A percentile compares a stretch with the other conserved stretches of the same genome.
phyloP scores from a whole-genome alignment of 2,113 vertebrate species.

The Pundamilia nyererei region DNA sequence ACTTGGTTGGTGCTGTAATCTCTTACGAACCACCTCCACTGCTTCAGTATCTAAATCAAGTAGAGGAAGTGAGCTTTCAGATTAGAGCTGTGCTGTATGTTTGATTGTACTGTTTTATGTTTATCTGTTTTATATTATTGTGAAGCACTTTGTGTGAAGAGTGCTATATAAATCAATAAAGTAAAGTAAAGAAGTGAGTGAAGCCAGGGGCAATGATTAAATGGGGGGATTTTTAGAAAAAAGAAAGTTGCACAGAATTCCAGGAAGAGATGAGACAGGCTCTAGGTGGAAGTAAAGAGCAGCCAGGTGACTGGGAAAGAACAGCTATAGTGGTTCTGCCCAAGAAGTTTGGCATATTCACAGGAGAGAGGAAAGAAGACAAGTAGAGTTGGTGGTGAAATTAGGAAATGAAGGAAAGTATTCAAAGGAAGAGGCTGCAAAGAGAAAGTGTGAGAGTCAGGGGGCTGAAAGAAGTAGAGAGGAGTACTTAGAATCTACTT shows the following conservation, averaged over 20 bases:
- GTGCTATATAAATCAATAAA: background rate
- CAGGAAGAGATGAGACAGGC: accelerated
- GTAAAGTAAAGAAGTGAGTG: background rate
- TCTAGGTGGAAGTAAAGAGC: background rate
- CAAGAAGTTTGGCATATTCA: background rate
- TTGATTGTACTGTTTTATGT: background rate
- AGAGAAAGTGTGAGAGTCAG: background rate
- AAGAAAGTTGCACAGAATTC: background rate
- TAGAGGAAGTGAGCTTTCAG: background rate
- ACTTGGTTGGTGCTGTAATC: background rate
- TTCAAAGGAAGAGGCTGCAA: background rate
- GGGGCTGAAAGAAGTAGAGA: background rate
- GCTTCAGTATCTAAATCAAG: background rate
- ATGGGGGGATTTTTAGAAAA: background rate
- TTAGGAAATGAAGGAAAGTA: background rate
- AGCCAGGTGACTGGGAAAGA: background rate
- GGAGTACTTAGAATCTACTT: background rate
- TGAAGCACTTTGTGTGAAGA: background rate
- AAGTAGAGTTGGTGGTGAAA: background rate
- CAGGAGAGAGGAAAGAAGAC: background rate
- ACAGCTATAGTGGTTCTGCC: background rate
- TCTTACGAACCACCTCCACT: background rate
- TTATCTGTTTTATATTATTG: background rate
- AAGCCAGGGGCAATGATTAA: background rate
- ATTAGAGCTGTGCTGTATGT: background rate